phyloP scores from a whole-genome alignment of 2,113 vertebrate genomes.

The Silurus asotus region DNA sequence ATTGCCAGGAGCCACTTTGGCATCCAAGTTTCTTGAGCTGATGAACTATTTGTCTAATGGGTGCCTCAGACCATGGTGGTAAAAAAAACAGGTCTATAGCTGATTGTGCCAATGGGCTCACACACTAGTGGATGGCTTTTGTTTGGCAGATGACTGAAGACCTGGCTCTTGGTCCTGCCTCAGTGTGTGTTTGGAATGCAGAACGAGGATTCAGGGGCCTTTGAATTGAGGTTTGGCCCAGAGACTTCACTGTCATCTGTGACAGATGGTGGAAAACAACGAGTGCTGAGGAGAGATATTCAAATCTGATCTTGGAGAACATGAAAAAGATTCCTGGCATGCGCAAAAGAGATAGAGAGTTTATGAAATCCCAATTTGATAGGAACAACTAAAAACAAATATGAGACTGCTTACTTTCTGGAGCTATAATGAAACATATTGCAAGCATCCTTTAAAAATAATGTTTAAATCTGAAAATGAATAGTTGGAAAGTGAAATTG shows the following conservation, averaged over 20 bases:
- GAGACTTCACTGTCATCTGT: conserved; percentile 70
- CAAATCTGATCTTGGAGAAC: conserved; percentile 57
- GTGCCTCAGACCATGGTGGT: conserved; percentile 23
- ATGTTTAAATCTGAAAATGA: neutral
- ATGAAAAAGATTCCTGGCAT: conserved; percentile 50
- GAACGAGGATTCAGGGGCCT: conserved; percentile 72
- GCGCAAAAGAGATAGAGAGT: conserved; percentile 32
- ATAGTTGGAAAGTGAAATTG: neutral
- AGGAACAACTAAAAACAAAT: conserved; percentile 20
- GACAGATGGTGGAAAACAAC: conserved; percentile 78
- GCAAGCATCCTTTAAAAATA: conserved; percentile 5
- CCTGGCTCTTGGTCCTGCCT: conserved; percentile 46
- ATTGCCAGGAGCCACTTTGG: conserved; percentile 16
- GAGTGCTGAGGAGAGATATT: conserved; percentile 59
- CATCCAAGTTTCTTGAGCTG: conserved; percentile 39
- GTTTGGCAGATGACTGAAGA: conserved; percentile 50
- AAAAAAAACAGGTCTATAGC: conserved; percentile 27
- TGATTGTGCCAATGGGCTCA: conserved; percentile 36
- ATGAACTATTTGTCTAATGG: conserved; percentile 40
- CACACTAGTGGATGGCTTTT: conserved; percentile 44
- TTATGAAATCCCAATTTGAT: conserved; percentile 38
- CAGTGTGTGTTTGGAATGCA: conserved; percentile 67
- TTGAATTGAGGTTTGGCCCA: conserved; percentile 77
- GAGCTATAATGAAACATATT: neutral
- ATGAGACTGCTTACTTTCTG: conserved; percentile 5